Evolutionary conservation across 2,888 invertebrate genomes (phyloP).

Genomic region (Dolomedes plantarius): DNA sequence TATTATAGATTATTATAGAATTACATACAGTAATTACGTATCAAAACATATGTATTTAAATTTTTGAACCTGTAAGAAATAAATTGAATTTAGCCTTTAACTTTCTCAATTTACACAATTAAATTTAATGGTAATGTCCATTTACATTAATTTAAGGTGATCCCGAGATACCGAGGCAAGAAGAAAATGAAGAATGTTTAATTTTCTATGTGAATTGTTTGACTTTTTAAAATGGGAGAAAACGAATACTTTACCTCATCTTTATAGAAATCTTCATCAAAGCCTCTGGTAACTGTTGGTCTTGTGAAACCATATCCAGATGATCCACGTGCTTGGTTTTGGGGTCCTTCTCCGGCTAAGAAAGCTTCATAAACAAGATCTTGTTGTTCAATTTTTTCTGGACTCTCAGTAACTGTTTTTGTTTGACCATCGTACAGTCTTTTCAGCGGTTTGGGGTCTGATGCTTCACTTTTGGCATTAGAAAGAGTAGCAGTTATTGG

Average conservation of each 20-base stretch:
- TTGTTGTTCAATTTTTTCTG: slow-evolving; percentile 33
- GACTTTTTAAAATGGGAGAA: no score
- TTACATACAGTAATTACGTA: no score
- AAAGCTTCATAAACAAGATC: slow-evolving; percentile 37
- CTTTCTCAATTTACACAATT: no score
- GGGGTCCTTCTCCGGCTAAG: slow-evolving; percentile 29
- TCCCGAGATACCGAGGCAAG: no score
- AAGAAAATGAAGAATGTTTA: no score
- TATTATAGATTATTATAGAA: no score
- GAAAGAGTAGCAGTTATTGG: slow-evolving; percentile 28
- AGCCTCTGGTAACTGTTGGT: background rate
- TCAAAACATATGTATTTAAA: no score
- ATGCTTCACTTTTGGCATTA: background rate
- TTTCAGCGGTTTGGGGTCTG: background rate
- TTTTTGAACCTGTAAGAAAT: no score
- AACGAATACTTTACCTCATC: slow-evolving; percentile 29
- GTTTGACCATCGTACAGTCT: background rate
- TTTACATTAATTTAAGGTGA: no score
- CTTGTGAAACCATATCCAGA: slow-evolving; percentile 30
- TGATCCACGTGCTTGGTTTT: slow-evolving; percentile 6
- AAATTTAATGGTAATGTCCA: no score
- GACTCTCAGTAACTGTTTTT: slow-evolving; percentile 2
- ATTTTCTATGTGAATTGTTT: no score
- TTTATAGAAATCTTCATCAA: slow-evolving; percentile 20
- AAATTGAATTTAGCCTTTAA: no score